Evolutionary conservation across 2,797 vertebrate species (phyloP).

Genomic region (Pagetopsis macropterus): DNA sequence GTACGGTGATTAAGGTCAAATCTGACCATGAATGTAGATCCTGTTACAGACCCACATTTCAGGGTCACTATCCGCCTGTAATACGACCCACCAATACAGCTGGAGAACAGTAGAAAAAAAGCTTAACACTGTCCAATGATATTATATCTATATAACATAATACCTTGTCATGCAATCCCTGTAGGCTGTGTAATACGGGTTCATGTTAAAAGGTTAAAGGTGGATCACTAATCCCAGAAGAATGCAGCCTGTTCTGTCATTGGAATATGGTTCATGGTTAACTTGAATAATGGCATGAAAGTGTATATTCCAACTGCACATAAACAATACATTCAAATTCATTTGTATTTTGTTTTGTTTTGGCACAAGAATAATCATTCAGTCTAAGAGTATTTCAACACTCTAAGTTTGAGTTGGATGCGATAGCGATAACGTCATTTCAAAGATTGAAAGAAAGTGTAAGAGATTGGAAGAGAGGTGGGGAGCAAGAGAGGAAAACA

Average conservation of each 20-base stretch:
- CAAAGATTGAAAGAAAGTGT: neutral
- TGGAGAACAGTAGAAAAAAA: conserved; percentile 33
- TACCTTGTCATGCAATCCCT: neutral
- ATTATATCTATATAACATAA: conserved; percentile 28
- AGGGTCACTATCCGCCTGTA: conserved; percentile 36
- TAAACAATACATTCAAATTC: conserved; percentile 20
- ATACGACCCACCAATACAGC: conserved; percentile 49
- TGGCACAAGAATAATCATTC: conserved; percentile 7
- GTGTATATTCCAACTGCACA: neutral
- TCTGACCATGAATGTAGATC: conserved; percentile 52
- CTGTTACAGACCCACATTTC: conserved; percentile 49
- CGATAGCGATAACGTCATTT: conserved; percentile 43
- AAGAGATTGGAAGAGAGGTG: conserved; percentile 32
- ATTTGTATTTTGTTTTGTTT: conserved; percentile 5
- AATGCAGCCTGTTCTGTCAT: neutral
- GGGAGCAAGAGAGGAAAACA: conserved; percentile 20
- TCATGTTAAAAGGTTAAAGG: conserved; percentile 43
- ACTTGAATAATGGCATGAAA: neutral
- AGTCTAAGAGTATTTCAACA: conserved; percentile 11
- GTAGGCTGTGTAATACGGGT: conserved; percentile 15
- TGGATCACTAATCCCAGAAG: conserved; percentile 22
- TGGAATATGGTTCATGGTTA: neutral
- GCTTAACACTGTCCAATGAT: conserved; percentile 15
- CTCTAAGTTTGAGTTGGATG: conserved; percentile 39
- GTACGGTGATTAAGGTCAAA: conserved; percentile 61